Evolutionary conservation across 2,888 invertebrate genomes (phyloP).

Genomic region (Nomada goodeniana): DNA sequence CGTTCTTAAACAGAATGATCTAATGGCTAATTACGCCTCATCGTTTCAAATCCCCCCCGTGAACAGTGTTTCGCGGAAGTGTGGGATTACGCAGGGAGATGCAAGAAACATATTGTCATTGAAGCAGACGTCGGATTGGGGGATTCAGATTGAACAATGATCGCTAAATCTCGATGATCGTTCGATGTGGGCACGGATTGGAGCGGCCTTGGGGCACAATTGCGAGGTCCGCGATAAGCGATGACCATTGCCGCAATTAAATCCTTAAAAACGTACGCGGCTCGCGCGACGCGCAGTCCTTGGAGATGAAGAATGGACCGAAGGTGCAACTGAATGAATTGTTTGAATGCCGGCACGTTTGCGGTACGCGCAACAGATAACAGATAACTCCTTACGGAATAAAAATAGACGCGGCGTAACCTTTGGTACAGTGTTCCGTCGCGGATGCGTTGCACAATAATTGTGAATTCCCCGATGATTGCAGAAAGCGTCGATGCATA

Average conservation of each 20-base stretch:
- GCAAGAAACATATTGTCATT: conserved; percentile 16
- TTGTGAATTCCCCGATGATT: background rate
- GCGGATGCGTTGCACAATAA: background rate
- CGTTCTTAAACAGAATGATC: no score
- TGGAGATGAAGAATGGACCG: conserved; percentile 51
- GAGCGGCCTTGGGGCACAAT: conserved; percentile 55
- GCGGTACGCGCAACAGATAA: conserved; percentile 37
- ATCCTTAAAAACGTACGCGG: conserved; percentile 37
- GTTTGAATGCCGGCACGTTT: conserved; percentile 14
- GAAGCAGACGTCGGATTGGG: background rate
- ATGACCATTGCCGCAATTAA: conserved; percentile 57
- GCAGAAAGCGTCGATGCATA: background rate
- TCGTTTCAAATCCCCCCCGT: background rate
- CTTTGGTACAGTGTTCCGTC: background rate
- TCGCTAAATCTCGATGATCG: conserved; percentile 30
- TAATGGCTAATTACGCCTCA: no score
- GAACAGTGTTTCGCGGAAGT: background rate
- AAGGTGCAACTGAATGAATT: conserved; percentile 63
- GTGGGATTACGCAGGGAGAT: background rate
- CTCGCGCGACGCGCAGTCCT: conserved; percentile 43
- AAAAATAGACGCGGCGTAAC: conserved; percentile 44
- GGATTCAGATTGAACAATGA: conserved; percentile 22
- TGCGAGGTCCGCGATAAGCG: conserved; percentile 41
- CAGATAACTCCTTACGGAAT: conserved; percentile 30
- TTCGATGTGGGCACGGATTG: conserved; percentile 45